Base-by-base conservation (phyloP, 2,888 invertebrate species). In the Leptinotarsa rubiginosa region DNA sequence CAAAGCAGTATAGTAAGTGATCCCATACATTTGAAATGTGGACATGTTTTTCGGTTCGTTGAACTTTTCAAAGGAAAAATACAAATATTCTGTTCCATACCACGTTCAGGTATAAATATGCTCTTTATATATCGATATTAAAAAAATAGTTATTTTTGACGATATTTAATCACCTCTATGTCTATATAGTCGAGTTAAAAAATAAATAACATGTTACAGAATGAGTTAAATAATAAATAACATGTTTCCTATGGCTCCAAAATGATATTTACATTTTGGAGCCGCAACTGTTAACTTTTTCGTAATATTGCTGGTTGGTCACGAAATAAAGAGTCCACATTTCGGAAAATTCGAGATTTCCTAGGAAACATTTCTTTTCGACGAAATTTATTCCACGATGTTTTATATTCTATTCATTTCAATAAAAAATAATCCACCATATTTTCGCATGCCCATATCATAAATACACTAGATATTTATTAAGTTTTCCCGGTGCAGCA, bases 231-330 rank as follows among this genome's bases (percentile, higher is more conserved):
- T 68, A 76, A 78, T 78, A 78, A 78, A 75, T 76, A 76, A 71
- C 69, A 72, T 74, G 59, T 65, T 76, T 72, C 65, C 52, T 59
- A 15, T 65, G 81, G 82, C 81, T 77, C 81, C 81, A 77, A 80
- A 80, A 79, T 76, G 77, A 49, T 64, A 22, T 13, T 20, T 59
- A 69, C 79, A 78, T 75, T 75, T 77, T 77, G 81, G 80, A 79
- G 80, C 82, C 82, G n/a, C 25, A 25, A 72, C 71, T 73, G 79
- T 81, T 79, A 81, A 77, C 82, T 82, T 78, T 76, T 69, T 69
- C 75, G 76, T 75, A 75, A 70, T 78, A 81, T 80, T 80, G 80
- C 79, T 79, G 79, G 68, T 76, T 72, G 65, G 67, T 72, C 72
- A 68, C 64, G 67, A 74, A 72, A 72, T 67, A 65, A 64, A 18